phyloP scores from a whole-genome alignment of 2,797 vertebrate genomes.

The Oryzias dopingdopingensis region DNA sequence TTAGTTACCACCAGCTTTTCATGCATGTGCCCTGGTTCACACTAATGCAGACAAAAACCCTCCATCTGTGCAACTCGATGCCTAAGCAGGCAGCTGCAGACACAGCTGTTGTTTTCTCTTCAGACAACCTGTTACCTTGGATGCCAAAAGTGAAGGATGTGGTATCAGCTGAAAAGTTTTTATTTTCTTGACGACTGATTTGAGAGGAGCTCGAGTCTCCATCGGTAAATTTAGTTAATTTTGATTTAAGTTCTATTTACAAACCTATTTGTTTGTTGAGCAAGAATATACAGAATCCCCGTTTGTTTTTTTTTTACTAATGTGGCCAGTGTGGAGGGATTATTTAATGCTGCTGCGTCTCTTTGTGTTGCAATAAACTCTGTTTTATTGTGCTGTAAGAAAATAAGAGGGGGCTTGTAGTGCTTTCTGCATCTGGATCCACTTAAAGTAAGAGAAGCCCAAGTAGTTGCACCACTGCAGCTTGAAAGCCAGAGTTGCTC shows the following conservation, averaged over 20 bases:
- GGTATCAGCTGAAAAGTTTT: slow-evolving; percentile 25
- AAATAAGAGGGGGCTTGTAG: slow-evolving; percentile 47
- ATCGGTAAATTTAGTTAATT: too few relatives aligned
- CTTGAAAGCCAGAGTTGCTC: slow-evolving; percentile 31
- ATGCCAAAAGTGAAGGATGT: slow-evolving; percentile 34
- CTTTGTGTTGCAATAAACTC: slow-evolving; percentile 56
- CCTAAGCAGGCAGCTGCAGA: slow-evolving; percentile 48
- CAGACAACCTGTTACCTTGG: slow-evolving; percentile 67
- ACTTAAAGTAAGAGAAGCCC: slow-evolving; percentile 70
- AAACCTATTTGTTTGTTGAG: too few relatives aligned
- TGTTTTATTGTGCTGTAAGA: slow-evolving; percentile 52
- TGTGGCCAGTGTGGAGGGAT: slow-evolving; percentile 15
- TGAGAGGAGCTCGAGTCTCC: too few relatives aligned
- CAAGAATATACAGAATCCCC: too few relatives aligned
- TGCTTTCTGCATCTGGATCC: slow-evolving; percentile 74
- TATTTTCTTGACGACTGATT: not conserved
- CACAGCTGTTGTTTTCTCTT: slow-evolving; percentile 71
- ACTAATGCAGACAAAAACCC: slow-evolving; percentile 2
- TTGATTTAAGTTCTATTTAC: too few relatives aligned
- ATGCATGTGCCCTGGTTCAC: slow-evolving; percentile 10
- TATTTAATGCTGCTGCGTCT: slow-evolving; percentile 40
- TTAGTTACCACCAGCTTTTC: slow-evolving; percentile 38
- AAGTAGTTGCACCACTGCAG: slow-evolving; percentile 50
- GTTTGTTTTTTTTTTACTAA: not conserved
- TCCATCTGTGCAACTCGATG: slow-evolving; percentile 31